Evolutionary conservation across 2,888 invertebrate genomes (phyloP), one percentile per base, ranked within the genome.

Genomic region (Catocala nupta): DNA sequence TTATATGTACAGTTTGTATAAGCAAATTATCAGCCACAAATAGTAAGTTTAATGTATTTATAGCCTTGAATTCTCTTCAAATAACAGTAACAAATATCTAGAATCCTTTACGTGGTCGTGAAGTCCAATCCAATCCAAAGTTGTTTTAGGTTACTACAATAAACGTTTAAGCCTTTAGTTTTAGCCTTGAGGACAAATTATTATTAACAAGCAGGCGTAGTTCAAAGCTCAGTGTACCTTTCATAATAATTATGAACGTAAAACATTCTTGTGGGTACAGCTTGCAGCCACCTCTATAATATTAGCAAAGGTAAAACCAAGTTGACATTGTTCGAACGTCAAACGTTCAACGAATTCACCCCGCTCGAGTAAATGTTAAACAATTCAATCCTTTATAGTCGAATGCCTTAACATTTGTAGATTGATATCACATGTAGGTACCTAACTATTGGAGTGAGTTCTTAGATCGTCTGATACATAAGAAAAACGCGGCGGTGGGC

Each of bases 401-500:
- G 12, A 49, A 56, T 57, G 39, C 42, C 13, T 45, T 67, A 48
- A 71, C 64, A 69, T 67, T 68, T 68, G 50, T 53, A 63, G 61
- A 77, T 72, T n/a, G 45, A 65, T 51, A 77, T 77, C 67, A 59
- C 51, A 62, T 71, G 50, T 43, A 63, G n/a, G 44, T 63, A 69
- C 70, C 47, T 44, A 72, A 66, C 64, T 76, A 76, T 74, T 55
- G 59, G 34, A 72, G 64, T 60, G 33, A 67, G 74, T 69, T 68
- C 59, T 53, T 36, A 76, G 72, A 72, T 81, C 63, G 71, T 56
- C 64, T 59, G 80, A 81, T 81, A 81, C 70, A 75, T 71, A 79
- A 74, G 76, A 83, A 82, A 78, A 74, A 70, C 52, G 54, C 55
- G 51, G 34, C 33, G 42, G 59, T 65, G 77, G 80, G 78, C 70